Evolutionary conservation across 2,797 vertebrate genomes (phyloP).

Genomic region (Cyprinodon diabolis): DNA sequence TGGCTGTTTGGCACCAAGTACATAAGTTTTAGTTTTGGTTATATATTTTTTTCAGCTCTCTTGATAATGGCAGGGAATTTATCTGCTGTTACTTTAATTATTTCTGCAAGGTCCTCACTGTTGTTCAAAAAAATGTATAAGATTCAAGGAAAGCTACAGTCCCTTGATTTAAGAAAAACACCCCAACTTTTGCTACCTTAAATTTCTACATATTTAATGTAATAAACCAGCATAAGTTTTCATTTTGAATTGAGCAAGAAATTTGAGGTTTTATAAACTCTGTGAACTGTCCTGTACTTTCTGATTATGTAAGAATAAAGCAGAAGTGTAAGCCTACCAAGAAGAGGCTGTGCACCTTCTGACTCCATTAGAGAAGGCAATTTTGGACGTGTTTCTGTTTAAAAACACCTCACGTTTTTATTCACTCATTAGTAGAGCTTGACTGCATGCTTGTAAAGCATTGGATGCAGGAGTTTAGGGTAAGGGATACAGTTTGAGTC

Average conservation of each 20-base stretch:
- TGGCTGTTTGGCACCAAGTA: background rate
- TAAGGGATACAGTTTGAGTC: too few species aligned
- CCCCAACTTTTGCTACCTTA: background rate
- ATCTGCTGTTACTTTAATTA: background rate
- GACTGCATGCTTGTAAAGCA: background rate
- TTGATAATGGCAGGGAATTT: background rate
- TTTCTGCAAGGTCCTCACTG: background rate
- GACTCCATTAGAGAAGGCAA: background rate
- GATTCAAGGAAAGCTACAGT: background rate
- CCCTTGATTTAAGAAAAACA: background rate
- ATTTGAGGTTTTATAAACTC: background rate
- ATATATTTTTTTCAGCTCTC: too few species aligned
- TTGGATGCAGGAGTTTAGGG: too few species aligned
- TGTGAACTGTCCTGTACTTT: background rate
- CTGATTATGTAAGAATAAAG: background rate
- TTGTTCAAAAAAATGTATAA: background rate
- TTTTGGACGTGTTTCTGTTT: too few species aligned
- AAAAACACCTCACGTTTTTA: too few species aligned
- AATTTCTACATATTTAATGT: background rate
- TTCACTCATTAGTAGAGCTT: background rate
- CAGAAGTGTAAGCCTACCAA: background rate
- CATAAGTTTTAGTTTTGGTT: background rate
- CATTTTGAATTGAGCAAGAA: background rate
- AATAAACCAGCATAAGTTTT: background rate
- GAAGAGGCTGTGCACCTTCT: background rate